phyloP scores from a whole-genome alignment of 2,113 vertebrate species.

The Plecotus auritus region DNA sequence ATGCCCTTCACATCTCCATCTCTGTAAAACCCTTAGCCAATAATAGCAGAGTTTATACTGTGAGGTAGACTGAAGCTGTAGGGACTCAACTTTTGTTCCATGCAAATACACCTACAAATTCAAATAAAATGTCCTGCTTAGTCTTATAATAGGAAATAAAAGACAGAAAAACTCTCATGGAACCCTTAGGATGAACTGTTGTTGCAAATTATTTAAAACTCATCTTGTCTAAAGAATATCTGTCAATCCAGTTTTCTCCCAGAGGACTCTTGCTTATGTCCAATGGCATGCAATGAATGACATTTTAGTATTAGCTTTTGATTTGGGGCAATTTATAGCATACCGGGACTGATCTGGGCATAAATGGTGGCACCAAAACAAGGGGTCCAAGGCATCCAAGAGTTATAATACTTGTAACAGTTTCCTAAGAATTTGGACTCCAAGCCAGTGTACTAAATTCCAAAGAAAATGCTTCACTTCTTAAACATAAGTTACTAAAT shows the following conservation, averaged over 20 bases:
- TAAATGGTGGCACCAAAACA: not conserved
- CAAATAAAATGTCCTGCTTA: conserved; percentile 28
- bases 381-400: not conserved
- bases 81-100: not conserved
- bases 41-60: not conserved
- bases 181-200: not conserved
- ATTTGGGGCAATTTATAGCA: not conserved
- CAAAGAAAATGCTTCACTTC: conserved; percentile 32
- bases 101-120: not conserved
- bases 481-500: conserved; percentile 50
- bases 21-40: not conserved
- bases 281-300: not conserved
- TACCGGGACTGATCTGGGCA: not conserved
- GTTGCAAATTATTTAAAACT: conserved; percentile 29
- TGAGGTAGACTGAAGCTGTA: not conserved
- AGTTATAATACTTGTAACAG: not conserved
- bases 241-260: not conserved
- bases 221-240: not conserved
- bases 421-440: not conserved
- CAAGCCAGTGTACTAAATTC: not conserved
- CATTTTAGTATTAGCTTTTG: not conserved
- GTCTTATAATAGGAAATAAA: not conserved
- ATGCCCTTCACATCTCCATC: not conserved
- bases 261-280: not conserved
- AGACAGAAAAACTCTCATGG: not conserved